Evolutionary conservation across 2,113 vertebrate genomes (phyloP).

Genomic region (Pygathrix nemaeus): DNA sequence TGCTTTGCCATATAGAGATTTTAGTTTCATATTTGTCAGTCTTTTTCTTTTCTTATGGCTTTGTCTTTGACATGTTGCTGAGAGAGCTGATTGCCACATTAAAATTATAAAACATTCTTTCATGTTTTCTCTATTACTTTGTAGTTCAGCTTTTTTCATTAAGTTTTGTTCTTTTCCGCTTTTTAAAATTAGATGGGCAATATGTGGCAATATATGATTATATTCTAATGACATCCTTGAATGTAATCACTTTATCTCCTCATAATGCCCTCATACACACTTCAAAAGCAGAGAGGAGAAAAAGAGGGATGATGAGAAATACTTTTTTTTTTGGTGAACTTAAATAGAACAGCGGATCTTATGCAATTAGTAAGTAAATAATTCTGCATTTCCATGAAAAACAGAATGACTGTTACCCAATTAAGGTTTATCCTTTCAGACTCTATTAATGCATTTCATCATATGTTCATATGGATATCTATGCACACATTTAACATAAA

Average conservation of each 20-base stretch:
- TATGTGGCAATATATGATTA: not conserved
- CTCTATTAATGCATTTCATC: not conserved
- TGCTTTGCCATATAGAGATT: not conserved
- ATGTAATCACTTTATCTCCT: not conserved
- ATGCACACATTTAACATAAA: not conserved
- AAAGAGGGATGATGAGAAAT: not conserved
- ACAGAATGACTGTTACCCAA: not conserved
- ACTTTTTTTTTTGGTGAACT: not conserved
- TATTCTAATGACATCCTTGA: not conserved
- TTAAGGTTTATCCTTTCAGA: not conserved
- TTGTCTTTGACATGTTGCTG: not conserved
- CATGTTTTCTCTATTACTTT: not conserved
- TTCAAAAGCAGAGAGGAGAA: not conserved
- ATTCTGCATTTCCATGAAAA: not conserved
- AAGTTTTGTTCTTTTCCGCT: not conserved
- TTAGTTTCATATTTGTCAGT: not conserved
- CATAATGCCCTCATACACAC: not conserved
- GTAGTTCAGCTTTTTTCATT: not conserved
- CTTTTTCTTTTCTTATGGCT: not conserved
- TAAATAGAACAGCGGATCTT: not conserved
- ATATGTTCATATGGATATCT: not conserved
- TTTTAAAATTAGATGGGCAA: not conserved
- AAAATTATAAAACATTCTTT: constrained; percentile 12
- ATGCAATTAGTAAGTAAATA: not conserved
- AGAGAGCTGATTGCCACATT: not conserved